Conservation (phyloP, 2,113 vertebrate genomes). For the Mohoua ochrocephala region DNA sequence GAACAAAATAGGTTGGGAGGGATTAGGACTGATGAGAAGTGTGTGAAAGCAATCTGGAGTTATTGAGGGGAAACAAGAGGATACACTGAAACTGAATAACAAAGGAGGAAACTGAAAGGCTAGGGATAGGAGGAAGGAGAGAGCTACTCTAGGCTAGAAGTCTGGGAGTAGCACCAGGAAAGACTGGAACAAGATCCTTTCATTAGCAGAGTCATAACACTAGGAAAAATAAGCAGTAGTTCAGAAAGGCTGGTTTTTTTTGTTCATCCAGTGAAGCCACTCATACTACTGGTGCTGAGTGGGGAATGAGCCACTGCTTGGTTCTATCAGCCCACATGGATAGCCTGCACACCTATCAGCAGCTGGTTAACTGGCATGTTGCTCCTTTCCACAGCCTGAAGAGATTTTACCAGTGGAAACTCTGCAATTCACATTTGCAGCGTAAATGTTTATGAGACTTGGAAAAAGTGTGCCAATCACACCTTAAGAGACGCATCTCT, state of each 20-base stretch:
- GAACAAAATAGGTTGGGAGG: background rate
- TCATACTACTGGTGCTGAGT: background rate
- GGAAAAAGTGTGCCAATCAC: background rate
- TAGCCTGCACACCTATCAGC: background rate
- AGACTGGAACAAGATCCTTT: background rate
- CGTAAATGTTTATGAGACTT: background rate
- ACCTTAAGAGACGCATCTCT: background rate
- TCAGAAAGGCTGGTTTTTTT: background rate
- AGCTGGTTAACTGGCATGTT: background rate
- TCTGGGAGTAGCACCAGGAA: background rate
- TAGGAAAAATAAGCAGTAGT: background rate
- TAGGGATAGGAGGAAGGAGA: background rate
- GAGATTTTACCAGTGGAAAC: background rate
- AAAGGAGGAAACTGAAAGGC: background rate
- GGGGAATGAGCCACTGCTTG: background rate
- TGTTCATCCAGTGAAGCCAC: background rate
- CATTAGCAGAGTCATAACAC: background rate
- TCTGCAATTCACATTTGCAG: background rate
- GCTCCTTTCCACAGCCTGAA: background rate
- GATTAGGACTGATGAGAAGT: background rate
- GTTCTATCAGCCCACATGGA: background rate
- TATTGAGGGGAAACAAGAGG: accelerated
- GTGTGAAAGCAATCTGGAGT: background rate
- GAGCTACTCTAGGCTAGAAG: background rate
- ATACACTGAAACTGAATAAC: background rate